These are phyloP conservation scores for Drosophila takahashii DNA, from an alignment of 1,140 invertebrate species.

Conservation along the genomic window DNA sequence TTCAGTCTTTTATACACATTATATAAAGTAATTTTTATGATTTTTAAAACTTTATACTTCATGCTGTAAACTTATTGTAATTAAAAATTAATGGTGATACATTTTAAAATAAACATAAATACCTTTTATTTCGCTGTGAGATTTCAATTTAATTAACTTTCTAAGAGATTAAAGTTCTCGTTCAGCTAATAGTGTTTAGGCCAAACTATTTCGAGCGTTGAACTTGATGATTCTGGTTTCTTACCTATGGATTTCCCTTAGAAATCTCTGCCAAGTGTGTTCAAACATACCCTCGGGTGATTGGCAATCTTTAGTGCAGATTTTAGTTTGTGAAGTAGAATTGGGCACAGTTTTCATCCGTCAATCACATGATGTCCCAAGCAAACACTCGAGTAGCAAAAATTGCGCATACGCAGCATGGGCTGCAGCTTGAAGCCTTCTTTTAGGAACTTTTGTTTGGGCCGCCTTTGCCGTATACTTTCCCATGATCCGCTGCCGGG, in stretches of 20 bases:
- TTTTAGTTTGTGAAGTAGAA: slow-evolving; percentile 44
- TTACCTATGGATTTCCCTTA: neutral
- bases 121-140: neutral
- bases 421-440: slow-evolving; percentile 7
- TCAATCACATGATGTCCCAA: slow-evolving; percentile 44
- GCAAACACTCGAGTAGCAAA: slow-evolving; percentile 61
- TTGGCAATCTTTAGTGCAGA: slow-evolving; percentile 15
- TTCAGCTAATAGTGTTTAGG: slow-evolving; percentile 8
- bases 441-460: slow-evolving; percentile 51
- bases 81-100: no score
- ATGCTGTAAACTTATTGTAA: no score
- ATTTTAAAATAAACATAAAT: no score
- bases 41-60: no score
- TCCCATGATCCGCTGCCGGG: slow-evolving; percentile 19
- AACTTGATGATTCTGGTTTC: neutral
- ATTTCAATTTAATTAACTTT: neutral
- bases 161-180: neutral
- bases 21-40: no score
- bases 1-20: no score
- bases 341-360: slow-evolving; percentile 22
- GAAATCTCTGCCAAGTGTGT: slow-evolving; percentile 13
- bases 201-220: neutral
- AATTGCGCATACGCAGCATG: slow-evolving; percentile 78
- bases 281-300: slow-evolving; percentile 2
- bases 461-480: slow-evolving; percentile 16